Conservation (phyloP, 2,113 vertebrate species). For the Capra hircus region DNA sequence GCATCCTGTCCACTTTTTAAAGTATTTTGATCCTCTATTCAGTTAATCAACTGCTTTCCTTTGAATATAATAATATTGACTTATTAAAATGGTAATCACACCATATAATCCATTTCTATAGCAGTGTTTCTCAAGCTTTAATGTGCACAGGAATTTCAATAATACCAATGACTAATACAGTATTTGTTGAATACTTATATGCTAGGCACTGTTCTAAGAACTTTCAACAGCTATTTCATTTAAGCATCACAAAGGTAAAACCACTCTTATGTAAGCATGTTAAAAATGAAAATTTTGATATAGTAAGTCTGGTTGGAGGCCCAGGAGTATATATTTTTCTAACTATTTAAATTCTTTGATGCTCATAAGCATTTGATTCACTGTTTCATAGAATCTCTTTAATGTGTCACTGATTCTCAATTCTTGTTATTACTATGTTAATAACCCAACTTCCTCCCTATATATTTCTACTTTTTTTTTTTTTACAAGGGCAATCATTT, state of each 20-base stretch:
- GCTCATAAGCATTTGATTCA: not conserved
- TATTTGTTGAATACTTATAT: not conserved
- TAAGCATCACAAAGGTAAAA: not conserved
- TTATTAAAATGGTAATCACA: not conserved
- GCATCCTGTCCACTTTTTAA: not conserved
- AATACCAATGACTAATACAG: not conserved
- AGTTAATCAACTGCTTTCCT: not conserved
- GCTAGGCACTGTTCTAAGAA: not conserved
- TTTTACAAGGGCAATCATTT: not conserved
- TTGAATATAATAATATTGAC: not conserved
- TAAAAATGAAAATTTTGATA: not conserved
- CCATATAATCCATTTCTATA: not conserved
- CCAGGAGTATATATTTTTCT: not conserved
- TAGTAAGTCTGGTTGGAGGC: not conserved
- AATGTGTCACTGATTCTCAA: not conserved
- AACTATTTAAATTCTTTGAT: not conserved
- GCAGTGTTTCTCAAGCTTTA: not conserved
- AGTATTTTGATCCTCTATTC: not conserved
- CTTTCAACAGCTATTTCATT: not conserved
- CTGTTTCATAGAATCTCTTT: not conserved
- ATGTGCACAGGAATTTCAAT: not conserved
- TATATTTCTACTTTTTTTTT: not conserved
- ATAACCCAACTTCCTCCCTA: not conserved
- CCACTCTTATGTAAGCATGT: not conserved
- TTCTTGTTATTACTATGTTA: not conserved